These are phyloP conservation scores for Halcyon leucocephala DNA, from an alignment of 2,797 vertebrate species.

Conservation along the genomic window DNA sequence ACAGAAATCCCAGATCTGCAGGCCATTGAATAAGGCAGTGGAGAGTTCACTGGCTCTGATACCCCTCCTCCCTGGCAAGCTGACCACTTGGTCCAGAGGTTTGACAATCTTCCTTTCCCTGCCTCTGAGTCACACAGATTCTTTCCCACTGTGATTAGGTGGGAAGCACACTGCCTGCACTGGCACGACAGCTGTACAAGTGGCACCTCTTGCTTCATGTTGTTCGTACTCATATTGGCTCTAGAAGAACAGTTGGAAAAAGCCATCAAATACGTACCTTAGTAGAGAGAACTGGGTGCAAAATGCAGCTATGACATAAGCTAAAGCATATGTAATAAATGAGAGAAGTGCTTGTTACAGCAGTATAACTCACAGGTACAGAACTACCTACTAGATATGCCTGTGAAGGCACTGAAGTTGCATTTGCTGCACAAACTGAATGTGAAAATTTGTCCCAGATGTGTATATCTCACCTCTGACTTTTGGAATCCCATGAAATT, in stretches of 20 bases:
- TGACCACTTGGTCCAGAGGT: neutral
- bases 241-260: neutral
- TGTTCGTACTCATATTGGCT: neutral
- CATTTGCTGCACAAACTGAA: neutral
- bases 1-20: neutral
- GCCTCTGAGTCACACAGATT: neutral
- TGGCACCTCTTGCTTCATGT: neutral
- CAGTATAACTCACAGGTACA: neutral
- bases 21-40: neutral
- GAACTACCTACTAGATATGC: neutral
- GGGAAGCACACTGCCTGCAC: neutral
- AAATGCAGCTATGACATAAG: neutral
- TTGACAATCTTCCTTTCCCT: neutral
- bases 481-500: neutral
- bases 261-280: neutral
- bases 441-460: neutral
- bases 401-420: neutral
- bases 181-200: neutral
- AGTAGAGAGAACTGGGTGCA: neutral
- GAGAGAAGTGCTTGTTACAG: neutral
- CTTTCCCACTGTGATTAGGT: neutral
- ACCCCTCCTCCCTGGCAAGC: neutral
- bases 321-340: neutral
- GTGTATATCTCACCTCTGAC: neutral
- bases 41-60: neutral